These are phyloP conservation scores for Phytoseiulus persimilis DNA, from an alignment of 2,888 invertebrate genomes.

Conservation along the genomic window DNA sequence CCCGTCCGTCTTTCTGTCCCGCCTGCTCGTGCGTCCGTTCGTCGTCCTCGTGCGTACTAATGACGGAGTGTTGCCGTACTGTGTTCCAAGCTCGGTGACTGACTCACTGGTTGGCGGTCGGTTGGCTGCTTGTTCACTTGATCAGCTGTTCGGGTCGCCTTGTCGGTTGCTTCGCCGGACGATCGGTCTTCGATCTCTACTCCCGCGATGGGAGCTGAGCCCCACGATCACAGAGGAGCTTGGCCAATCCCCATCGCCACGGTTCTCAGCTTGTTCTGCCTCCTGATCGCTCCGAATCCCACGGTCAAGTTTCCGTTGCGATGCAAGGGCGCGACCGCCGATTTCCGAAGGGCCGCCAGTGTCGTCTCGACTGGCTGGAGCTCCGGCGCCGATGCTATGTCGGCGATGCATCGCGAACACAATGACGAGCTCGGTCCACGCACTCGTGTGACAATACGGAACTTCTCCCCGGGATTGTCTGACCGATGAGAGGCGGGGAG, in stretches of 20 bases:
- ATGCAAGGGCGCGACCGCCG: not conserved
- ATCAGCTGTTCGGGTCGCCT: not conserved
- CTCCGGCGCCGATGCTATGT: not conserved
- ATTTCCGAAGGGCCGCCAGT: not conserved
- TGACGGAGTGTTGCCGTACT: not conserved
- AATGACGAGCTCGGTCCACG: not conserved
- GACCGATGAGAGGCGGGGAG: not conserved
- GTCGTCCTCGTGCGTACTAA: not conserved
- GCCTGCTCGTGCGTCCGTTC: not conserved
- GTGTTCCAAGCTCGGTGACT: not conserved
- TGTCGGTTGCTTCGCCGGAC: not conserved
- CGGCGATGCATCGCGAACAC: not conserved
- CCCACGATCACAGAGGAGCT: too few relatives aligned
- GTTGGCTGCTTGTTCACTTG: too few relatives aligned
- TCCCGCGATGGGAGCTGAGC: too few relatives aligned
- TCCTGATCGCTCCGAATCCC: not conserved
- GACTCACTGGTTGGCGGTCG: not conserved
- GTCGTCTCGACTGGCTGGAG: not conserved
- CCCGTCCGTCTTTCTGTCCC: not conserved
- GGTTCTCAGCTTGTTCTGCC: not conserved
- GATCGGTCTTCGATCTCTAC: too few relatives aligned
- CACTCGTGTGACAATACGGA: not conserved
- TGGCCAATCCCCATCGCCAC: too few relatives aligned
- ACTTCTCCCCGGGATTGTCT: not conserved
- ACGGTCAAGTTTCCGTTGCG: not conserved